phyloP scores from a whole-genome alignment of 2,888 invertebrate species.

The Phymatocera aterrima region DNA sequence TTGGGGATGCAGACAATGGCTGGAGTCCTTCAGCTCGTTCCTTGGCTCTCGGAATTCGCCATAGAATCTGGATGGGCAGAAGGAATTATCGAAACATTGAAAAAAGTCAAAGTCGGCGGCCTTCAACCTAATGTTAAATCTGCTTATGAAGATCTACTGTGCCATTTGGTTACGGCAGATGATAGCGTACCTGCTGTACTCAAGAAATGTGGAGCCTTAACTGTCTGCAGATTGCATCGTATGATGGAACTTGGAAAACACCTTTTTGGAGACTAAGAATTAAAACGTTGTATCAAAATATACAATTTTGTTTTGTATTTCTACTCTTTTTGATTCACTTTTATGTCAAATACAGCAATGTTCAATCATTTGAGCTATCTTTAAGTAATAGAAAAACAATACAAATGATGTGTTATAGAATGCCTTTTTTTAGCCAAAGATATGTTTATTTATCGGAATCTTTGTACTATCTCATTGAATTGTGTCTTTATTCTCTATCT shows the following conservation, averaged over 20 bases:
- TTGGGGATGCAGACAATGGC: slow-evolving; percentile 96
- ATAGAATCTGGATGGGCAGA: slow-evolving; percentile 96
- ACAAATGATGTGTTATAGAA: no score
- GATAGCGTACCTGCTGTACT: slow-evolving; percentile 84
- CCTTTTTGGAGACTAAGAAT: slow-evolving; percentile 87
- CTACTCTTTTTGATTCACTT: background rate
- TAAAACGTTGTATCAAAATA: background rate
- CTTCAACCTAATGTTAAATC: slow-evolving; percentile 90
- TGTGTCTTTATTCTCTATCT: background rate
- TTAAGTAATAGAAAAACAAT: no score
- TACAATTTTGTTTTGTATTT: background rate
- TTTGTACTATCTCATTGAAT: background rate
- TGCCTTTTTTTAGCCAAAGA: no score
- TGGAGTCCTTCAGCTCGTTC: slow-evolving; percentile 86
- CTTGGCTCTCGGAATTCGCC: slow-evolving; percentile 94
- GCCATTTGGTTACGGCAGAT: slow-evolving; percentile 89
- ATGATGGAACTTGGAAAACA: slow-evolving; percentile 93
- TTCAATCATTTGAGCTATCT: no score
- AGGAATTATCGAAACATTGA: slow-evolving; percentile 88
- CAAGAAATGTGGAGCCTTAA: slow-evolving; percentile 88
- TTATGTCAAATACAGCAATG: background rate
- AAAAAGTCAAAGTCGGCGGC: slow-evolving; percentile 89
- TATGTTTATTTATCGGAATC: background rate
- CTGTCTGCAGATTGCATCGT: slow-evolving; percentile 90
- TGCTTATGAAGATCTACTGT: slow-evolving; percentile 93